Conservation (phyloP, 2,797 vertebrate species). For the Spinus pinus region DNA sequence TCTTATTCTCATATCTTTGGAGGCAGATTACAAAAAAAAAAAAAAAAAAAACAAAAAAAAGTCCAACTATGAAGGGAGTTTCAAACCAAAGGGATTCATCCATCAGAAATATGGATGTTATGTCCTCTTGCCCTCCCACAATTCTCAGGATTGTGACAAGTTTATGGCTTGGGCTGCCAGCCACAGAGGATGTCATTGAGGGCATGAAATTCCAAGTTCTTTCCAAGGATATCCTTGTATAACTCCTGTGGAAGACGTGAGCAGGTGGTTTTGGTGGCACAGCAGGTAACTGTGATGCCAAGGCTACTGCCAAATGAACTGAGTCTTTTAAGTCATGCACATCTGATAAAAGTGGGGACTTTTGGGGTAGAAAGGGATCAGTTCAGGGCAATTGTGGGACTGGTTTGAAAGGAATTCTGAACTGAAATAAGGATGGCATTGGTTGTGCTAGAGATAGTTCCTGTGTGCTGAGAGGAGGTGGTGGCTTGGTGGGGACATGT, state of each 20-base stretch:
- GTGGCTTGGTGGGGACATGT: background rate
- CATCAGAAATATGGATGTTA: conserved; percentile 1
- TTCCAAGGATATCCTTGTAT: background rate
- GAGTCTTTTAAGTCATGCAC: rapidly evolving
- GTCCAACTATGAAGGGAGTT: background rate
- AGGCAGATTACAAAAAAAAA: background rate
- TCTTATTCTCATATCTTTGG: background rate
- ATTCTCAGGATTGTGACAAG: conserved; percentile 17
- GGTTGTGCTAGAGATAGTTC: background rate
- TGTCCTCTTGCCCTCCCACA: conserved; percentile 17
- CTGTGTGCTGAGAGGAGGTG: background rate
- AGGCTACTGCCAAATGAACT: background rate
- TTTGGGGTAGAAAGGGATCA: background rate
- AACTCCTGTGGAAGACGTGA: background rate
- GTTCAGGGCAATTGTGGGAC: background rate
- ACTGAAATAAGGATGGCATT: background rate
- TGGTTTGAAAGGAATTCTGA: background rate
- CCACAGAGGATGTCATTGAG: background rate
- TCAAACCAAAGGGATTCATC: background rate
- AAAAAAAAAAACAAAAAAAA: background rate
- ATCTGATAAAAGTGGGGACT: background rate
- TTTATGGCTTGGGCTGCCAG: conserved; percentile 38
- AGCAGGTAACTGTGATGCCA: background rate
- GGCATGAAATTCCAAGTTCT: background rate
- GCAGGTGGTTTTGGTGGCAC: background rate